Base-by-base conservation (phyloP, 2,113 vertebrate genomes). In the Astur gentilis region DNA sequence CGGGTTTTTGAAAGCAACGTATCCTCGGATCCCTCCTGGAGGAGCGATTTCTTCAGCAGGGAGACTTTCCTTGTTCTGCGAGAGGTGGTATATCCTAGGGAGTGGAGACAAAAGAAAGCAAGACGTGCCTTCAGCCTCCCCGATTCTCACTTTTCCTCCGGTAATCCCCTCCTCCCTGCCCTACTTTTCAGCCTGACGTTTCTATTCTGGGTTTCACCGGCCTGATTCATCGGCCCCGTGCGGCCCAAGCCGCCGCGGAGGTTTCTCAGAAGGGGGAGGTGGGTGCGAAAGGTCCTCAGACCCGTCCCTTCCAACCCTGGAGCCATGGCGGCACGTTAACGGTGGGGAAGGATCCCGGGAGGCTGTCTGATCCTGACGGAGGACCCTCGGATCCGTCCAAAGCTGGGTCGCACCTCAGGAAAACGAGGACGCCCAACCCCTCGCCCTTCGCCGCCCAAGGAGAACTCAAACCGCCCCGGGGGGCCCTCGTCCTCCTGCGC, bases 301-400 rank as follows among this genome's bases (percentile, higher is more conserved):
- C 9, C 13, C 3, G 36, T 34, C 40, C 79, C 9, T 61, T 9
- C 4, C 50, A 1, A 1, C 4, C 13, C 40, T 52, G 1, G 21
- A 32, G 34, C 50, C 0, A 4, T 1, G 31, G 50, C 3, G 7
- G 4, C 25, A 7, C 2, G 2, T 4, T 13, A 4, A 2, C 3
- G 26, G 31, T 8, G 4, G 22, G 32, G 12, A 22, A 38, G 32
- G 36, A 31, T 11, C n/a, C 18, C 0, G 7, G 64, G 10, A 6
- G 14, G 54, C 23, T 2, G 4, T 1, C n/a, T 0, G 6, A 6
- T 15, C 6, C 52, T 0, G 5, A 0, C 5, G 3, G 54, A 5
- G 26, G 7, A 2, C 10, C 16, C 29, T 13, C 0, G 2, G 29
- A 6, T 3, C 17, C 15, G 44, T 27, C 57, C 34, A 9, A 12